Base-by-base conservation (phyloP, 2,113 vertebrate species). In the Phodopus roborovskii region DNA sequence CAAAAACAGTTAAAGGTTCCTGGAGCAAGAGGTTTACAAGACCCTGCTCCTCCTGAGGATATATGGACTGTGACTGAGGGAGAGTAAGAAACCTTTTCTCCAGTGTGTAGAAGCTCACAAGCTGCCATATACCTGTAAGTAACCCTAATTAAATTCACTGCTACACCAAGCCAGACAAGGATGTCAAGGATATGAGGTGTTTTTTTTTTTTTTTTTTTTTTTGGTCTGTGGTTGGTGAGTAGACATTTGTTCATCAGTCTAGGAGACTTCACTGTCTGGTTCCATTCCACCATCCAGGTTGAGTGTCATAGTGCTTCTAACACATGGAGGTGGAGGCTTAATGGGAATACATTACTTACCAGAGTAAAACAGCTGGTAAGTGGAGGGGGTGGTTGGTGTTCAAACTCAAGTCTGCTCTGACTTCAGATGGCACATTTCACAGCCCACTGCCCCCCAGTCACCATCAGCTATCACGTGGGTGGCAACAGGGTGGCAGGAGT, bases 301-400 rank as follows among this genome's bases (percentile, higher is more conserved):
- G 53, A 86, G 0, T 39, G 48, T 74, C 42, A 42, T 56, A 62
- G 26, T 8, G 56, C 6, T 15, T 45, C 70, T 16, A n/a, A 48
- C 20, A 16, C 71, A 73, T 81, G 79, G 24, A 95, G 58, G 91
- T 19, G 28, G 66, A 85, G 79, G 22, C 58, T 95, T n/a, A 48
- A n/a, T 88, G 48, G 56, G 22, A 24, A 53, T n/a, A 36, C 90
- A 79, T 74, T 82, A 88, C 28, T 70, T 50, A 7, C 16, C 48
- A 16, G 60, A 68, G 30, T 39, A 17, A 88, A 91, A 70, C 0
- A 85, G 45, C 86, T 53, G 13, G 22, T 53, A 75, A 90, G 62
- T 2, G 1, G 36, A 26, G 36, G 86, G 88, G 22, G 58, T n/a
- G n/a, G n/a, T n/a, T 78, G 16, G 42, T 28, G 92, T 88, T 77